Evolutionary conservation across 2,888 invertebrate genomes (phyloP), one percentile per base, ranked within the genome.

Genomic region (Pheosia gnoma): DNA sequence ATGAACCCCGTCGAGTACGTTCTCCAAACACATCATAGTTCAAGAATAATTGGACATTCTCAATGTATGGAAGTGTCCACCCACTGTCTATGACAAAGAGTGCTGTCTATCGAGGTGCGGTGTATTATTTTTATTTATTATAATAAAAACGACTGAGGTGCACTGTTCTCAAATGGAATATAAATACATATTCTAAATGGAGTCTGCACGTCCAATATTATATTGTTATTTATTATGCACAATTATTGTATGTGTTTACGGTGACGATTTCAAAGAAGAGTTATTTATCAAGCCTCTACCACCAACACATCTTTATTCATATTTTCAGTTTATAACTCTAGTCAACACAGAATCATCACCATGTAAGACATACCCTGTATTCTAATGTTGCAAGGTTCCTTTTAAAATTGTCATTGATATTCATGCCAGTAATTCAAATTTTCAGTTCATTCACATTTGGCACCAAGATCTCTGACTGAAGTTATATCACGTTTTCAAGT

Each of bases 391-490:
- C 47, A 47, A n/a, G n/a, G n/a, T 0, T n/a, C n/a, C 4, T n/a
- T 4, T n/a, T 4, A 10, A 47, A n/a, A 47, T 47, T 47, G 6
- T 47, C 4, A 11, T n/a, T 5, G 6, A 49, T 54, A 37, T 47
- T 47, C n/a, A 47, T 41, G 8, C 5, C 47, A n/a, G 4, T 47
- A 47, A n/a, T 47, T 47, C 47, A 13, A 41, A 41, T 41, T 65
- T 65, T 65, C 96, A 86, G 95, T 95, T 80, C 97, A 99, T 87
- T 97, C 97, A 52, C 95, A 97, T 79, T 90, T 99, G 61, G 97
- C 99, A 82, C 98, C 99, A 3, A 95, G 98, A 79, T 96, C 98
- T 1, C 91, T 99, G 58, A 97, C 97, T 10, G 99, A 99, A 93
- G 96, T 99, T 53, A 94, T 99, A 74, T 95, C 96, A 55, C 95